These are phyloP conservation scores for Rhinogobio ventralis DNA, from an alignment of 2,797 vertebrate genomes.

Conservation along the genomic window DNA sequence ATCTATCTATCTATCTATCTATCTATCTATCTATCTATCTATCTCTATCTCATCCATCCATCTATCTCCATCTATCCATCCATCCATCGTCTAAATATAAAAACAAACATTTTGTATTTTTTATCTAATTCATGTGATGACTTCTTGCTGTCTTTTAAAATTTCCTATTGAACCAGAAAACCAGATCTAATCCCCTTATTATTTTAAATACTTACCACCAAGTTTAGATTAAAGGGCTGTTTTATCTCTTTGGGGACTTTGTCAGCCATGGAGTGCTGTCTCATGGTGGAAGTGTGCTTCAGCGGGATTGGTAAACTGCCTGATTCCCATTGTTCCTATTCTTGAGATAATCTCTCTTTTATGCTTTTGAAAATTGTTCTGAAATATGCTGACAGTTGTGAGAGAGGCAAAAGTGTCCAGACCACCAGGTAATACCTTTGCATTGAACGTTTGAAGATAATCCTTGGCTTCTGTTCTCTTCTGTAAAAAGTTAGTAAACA, in stretches of 20 bases:
- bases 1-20: not conserved
- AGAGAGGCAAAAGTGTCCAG: slow-evolving; percentile 24
- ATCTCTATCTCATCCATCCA: not conserved
- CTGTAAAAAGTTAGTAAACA: slow-evolving; percentile 31
- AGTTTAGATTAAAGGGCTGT: slow-evolving; percentile 18
- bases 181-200: not conserved
- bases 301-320: slow-evolving; percentile 28
- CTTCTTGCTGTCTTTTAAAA: not conserved
- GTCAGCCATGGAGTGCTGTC: not conserved
- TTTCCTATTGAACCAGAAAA: not conserved
- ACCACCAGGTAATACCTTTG: slow-evolving; percentile 31
- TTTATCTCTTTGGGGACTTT: slow-evolving; percentile 25
- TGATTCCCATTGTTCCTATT: slow-evolving; percentile 39
- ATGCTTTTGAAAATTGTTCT: slow-evolving; percentile 37
- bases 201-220: slow-evolving; percentile 33
- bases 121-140: not conserved
- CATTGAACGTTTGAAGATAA: slow-evolving; percentile 12
- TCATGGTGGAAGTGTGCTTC: slow-evolving; percentile 26
- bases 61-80: not conserved
- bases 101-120: not conserved
- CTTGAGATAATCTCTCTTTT: slow-evolving; percentile 38
- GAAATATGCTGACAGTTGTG: slow-evolving; percentile 40
- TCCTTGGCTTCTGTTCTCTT: slow-evolving; percentile 23
- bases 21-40: not conserved
- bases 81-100: not conserved